These are phyloP conservation scores for Prionailurus bengalensis DNA, from an alignment of 2,113 vertebrate genomes.

Conservation along the genomic window DNA sequence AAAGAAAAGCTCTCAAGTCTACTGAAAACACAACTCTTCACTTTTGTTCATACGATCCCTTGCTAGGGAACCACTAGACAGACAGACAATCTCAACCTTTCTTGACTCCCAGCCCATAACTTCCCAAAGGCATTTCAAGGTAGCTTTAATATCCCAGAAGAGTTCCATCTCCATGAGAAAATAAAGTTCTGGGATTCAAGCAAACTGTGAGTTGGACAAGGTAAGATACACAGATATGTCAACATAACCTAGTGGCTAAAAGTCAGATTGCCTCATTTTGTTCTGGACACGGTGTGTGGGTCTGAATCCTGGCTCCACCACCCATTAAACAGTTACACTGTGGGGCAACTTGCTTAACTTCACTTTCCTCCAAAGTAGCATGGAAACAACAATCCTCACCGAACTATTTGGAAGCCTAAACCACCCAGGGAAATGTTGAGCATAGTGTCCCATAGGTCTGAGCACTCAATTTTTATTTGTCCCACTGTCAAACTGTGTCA, in stretches of 20 bases:
- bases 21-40: neutral
- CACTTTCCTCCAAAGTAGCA: neutral
- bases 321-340: neutral
- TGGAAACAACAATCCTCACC: neutral
- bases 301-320: neutral
- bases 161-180: neutral
- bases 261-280: slow-evolving; percentile 78
- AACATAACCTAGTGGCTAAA: slow-evolving; percentile 49
- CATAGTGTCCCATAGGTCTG: too few relatives aligned
- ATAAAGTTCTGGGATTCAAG: slow-evolving; percentile 2
- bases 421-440: neutral
- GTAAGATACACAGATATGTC: slow-evolving; percentile 15
- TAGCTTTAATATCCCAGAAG: neutral
- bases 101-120: neutral
- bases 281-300: neutral
- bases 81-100: neutral
- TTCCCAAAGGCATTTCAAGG: neutral
- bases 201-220: slow-evolving; percentile 28
- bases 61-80: neutral
- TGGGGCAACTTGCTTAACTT: neutral
- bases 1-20: neutral
- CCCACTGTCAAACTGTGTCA: neutral
- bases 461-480: neutral
- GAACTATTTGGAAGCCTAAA: neutral
- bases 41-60: neutral